A percentile compares a stretch with the other conserved stretches of the same genome.
phyloP scores from a whole-genome alignment of 2,113 vertebrate species.

The Myrmophylax atrothorax region DNA sequence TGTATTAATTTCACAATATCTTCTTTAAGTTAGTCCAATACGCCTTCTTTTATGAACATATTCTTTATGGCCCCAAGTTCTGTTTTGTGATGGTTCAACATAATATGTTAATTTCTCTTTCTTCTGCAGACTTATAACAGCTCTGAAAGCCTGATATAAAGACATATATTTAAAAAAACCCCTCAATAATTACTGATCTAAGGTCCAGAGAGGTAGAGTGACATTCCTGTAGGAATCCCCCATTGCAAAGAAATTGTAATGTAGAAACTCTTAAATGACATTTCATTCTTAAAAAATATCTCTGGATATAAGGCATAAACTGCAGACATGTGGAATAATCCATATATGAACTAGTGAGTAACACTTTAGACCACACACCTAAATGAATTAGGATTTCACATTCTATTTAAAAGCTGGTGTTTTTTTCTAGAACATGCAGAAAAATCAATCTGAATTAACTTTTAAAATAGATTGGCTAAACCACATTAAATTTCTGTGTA shows the following conservation, averaged over 20 bases:
- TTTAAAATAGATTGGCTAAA: conserved; percentile 47
- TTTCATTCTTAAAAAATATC: not conserved
- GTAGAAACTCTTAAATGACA: not conserved
- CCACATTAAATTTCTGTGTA: conserved; percentile 29
- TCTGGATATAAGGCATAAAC: not conserved
- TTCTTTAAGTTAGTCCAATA: not conserved
- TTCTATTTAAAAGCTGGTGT: conserved; percentile 15
- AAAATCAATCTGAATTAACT: conserved; percentile 70
- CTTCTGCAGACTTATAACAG: not conserved
- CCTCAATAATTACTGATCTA: not conserved
- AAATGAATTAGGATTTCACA: conserved; percentile 33
- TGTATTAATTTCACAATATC: conserved; percentile 35
- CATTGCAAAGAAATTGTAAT: not conserved
- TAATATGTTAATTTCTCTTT: not conserved
- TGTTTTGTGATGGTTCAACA: not conserved
- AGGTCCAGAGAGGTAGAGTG: not conserved
- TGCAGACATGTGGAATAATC: not conserved
- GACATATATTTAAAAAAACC: not conserved
- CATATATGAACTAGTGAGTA: not conserved
- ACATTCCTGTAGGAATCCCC: not conserved
- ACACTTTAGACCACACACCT: not conserved
- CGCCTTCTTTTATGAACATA: not conserved
- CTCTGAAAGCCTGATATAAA: not conserved
- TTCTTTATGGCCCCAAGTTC: not conserved
- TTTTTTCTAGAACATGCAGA: conserved; percentile 33